Base-by-base conservation (phyloP, 2,888 invertebrate genomes). In the Chymomyza caudatula region DNA sequence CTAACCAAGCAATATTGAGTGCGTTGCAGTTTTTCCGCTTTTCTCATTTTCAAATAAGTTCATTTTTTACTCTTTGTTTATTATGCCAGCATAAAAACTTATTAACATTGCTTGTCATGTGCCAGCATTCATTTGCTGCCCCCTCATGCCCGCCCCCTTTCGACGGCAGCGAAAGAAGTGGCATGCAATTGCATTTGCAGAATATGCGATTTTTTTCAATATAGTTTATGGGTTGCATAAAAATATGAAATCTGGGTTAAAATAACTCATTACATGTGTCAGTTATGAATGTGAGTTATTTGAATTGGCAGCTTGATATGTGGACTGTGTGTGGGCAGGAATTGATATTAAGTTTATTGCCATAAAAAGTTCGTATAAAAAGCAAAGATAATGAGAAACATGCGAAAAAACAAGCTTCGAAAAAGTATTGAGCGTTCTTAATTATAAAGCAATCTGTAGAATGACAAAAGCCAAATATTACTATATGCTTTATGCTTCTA, bases 1-100 rank as follows among this genome's bases (percentile, higher is more conserved):
- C 65, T 65, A 60, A 71, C 61, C 64, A 67, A 62, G 61, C 43
- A 29, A 70, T 60, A 69, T 69, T 52, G 52, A 67, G 59, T 63
- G 49, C 60, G 43, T 51, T 57, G 47, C 47, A 47, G 5, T 17
- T 17, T 19, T 47, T 47, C 47, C 44, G 5, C 44, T 4, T 22
- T 13, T 8, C 8, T 23, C 17, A 42, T 52, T 43, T 63, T 57
- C 19, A 23, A 11, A 4, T 37, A 37, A 37, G 2, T 8, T 37
- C 2, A 1, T 11, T 37, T 37, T 37, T 37, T 37, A 37, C 29
- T 37, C 2, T 37, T 37, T 37, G 29, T 37, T 37, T 37, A 37
- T 37, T 37, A 37, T 11, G 1, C 29, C 29, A 11, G 29, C 29
- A 37, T 11, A 37, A 37, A 37, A 37, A 37, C 29, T 13, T 37